Conservation (phyloP, 2,797 vertebrate species). For the Leucoraja ocellata region DNA sequence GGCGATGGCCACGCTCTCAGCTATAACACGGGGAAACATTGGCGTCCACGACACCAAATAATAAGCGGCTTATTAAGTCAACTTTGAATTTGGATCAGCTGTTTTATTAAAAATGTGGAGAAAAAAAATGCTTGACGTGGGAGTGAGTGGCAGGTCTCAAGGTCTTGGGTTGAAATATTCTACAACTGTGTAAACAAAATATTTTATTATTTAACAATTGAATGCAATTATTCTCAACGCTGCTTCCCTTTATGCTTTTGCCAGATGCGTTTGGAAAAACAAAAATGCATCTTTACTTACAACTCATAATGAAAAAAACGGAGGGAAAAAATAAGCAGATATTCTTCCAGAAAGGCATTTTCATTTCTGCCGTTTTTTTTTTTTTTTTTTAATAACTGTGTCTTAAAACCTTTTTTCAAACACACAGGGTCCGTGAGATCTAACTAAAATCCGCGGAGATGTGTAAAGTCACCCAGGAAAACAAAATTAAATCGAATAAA, state of each 20-base stretch:
- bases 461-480: slow-evolving; percentile 3
- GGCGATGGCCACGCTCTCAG: slow-evolving; percentile 51
- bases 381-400: background rate
- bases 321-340: background rate
- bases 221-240: background rate
- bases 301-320: background rate
- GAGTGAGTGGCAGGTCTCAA: slow-evolving; percentile 54
- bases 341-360: background rate
- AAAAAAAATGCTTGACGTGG: slow-evolving; percentile 64
- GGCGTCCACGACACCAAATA: slow-evolving; percentile 61
- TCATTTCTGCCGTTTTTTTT: background rate
- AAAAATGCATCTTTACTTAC: background rate
- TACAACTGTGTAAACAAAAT: slow-evolving; percentile 39
- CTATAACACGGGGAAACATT: slow-evolving; percentile 59
- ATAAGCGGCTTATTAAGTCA: slow-evolving; percentile 82
- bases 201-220: background rate
- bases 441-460: background rate
- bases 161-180: background rate
- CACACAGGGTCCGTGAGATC: background rate
- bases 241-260: background rate
- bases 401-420: background rate
- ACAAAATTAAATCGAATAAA: slow-evolving; percentile 59
- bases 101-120: slow-evolving; percentile 79
- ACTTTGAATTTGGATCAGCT: slow-evolving; percentile 73
- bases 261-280: background rate